Evolutionary conservation across 2,113 vertebrate genomes (phyloP), one percentile per base, ranked within the genome.

Genomic region (Perognathus longimembris): DNA sequence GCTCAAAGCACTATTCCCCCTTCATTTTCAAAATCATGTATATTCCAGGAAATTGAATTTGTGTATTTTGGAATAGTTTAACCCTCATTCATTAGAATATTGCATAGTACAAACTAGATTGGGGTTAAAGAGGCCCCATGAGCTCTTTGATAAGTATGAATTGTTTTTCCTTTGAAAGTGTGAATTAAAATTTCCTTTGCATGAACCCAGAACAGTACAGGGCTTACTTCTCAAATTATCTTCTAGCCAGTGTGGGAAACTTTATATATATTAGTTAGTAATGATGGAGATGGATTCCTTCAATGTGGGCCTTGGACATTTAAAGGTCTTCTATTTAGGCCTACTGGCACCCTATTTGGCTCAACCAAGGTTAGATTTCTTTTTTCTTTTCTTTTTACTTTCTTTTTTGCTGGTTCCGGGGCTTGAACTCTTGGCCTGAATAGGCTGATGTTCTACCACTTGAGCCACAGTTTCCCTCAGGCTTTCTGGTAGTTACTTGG

Each of bases 61-160:
- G 90, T 90, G 40, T 95, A 77, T 85, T 95, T 96, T 95, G 88
- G 95, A 95, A 95, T 90, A 40, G 84, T 73, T 93, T 93, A 88
- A 75, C 40, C 18, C 11, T 92, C 73, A 87, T 96, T 93, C 67
- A 81, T 96, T 83, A 92, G 93, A 95, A 93, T 94, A 93, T 40
- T 87, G 61, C 88, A 91, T 92, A 70, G 76, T 92, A 95, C 90
- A 95, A 93, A 93, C 34, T 79, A 90, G 88, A 67, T 88, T 54
- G 57, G 38, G 63, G 59, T 94, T 91, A 61, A 85, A 89, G 71
- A 95, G 95, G 73, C 85, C 89, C 88, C 93, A 76, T 90, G 85
- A 93, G 94, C n/a, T 92, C 79, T 91, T 90, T 45, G 80, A 89
- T 89, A 95, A 90, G 78, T 34, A 26, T 8, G 28, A 54, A 81